These are phyloP conservation scores for Xiphias gladius DNA, from an alignment of 2,113 vertebrate genomes.

Conservation along the genomic window DNA sequence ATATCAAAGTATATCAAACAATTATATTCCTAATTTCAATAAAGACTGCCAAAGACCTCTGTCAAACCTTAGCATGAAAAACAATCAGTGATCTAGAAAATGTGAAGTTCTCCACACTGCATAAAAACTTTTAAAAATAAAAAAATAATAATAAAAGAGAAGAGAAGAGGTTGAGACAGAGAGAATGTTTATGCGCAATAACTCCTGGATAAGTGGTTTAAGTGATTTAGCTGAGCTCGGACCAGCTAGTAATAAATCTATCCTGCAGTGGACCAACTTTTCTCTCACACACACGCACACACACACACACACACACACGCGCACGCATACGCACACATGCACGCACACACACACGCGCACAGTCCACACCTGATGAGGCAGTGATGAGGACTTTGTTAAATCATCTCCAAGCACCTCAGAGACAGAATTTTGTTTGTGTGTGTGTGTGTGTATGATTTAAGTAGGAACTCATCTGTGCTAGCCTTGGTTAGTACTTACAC, in stretches of 20 bases:
- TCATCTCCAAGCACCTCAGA: constrained; percentile 77
- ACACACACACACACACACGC: constrained; percentile 25
- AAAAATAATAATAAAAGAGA: background rate
- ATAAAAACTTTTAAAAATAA: constrained; percentile 16
- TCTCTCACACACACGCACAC: constrained; percentile 28
- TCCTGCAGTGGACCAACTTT: constrained; percentile 56
- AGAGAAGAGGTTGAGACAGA: constrained; percentile 13
- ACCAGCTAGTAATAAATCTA: constrained; percentile 76
- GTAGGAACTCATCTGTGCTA: constrained; percentile 55
- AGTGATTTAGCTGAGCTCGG: constrained; percentile 75
- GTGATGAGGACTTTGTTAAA: constrained; percentile 81
- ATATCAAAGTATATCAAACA: background rate
- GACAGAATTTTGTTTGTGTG: constrained; percentile 29
- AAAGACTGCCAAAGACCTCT: too few relatives aligned
- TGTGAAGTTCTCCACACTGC: constrained; percentile 5
- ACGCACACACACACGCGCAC: constrained; percentile 31
- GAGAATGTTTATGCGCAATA: constrained; percentile 69
- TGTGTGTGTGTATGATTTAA: constrained; percentile 74
- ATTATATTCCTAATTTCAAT: background rate
- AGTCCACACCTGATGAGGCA: constrained; percentile 75
- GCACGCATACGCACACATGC: constrained; percentile 17
- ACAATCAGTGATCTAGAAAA: background rate
- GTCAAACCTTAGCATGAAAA: background rate
- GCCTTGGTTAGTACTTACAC: constrained; percentile 69
- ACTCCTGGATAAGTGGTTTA: constrained; percentile 75